A percentile compares a stretch with the other conserved stretches of the same genome.
These are phyloP conservation scores for Cremastinae sp. DNA, from an alignment of 2,888 invertebrate genomes.

Conservation along the genomic window DNA sequence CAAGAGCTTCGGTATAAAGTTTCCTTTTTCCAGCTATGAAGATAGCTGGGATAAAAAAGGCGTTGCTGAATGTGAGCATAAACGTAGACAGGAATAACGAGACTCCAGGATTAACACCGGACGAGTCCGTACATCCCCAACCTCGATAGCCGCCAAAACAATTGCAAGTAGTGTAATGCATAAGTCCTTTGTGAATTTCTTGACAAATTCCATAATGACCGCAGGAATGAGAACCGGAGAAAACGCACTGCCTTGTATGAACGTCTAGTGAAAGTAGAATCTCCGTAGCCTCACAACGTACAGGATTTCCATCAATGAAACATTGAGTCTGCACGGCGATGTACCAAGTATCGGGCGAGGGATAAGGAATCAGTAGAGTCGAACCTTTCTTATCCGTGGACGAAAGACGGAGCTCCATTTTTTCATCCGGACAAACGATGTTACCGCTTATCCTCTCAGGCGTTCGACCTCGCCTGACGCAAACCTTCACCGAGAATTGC, in stretches of 20 bases:
- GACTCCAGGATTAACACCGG: constrained; percentile 79
- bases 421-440: constrained; percentile 70
- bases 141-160: constrained; percentile 82
- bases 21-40: constrained; percentile 80
- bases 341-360: constrained; percentile 80
- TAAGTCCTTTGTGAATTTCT: constrained; percentile 79
- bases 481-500: constrained; percentile 72
- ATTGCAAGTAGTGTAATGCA: constrained; percentile 80
- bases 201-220: constrained; percentile 80
- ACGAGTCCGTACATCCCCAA: constrained; percentile 83
- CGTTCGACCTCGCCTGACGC: constrained; percentile 74
- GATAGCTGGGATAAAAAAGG: constrained; percentile 83
- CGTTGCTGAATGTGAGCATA: constrained; percentile 82
- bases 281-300: constrained; percentile 77
- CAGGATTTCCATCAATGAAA: constrained; percentile 73
- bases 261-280: constrained; percentile 80
- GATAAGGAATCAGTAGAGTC: constrained; percentile 79
- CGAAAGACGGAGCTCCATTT: constrained; percentile 71
- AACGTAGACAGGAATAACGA: constrained; percentile 76
- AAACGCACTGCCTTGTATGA: constrained; percentile 79
- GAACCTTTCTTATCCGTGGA: constrained; percentile 67
- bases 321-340: constrained; percentile 79
- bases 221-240: constrained; percentile 78
- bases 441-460: constrained; percentile 70
- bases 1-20: constrained; percentile 82